Base-by-base conservation (phyloP, 2,797 vertebrate genomes). In the Oreonectes daqikongensis region DNA sequence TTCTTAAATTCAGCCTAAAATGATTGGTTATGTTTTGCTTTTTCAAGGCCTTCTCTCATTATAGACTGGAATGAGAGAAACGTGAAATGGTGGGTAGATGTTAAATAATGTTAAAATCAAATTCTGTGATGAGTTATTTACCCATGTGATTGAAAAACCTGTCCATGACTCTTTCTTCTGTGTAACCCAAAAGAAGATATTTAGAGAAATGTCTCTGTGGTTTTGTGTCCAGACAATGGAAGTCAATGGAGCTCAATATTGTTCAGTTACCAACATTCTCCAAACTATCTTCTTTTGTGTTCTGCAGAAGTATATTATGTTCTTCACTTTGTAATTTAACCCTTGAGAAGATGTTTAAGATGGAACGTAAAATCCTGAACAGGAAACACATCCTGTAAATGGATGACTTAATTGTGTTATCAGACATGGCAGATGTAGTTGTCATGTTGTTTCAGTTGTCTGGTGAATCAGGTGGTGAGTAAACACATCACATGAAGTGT, bases 391-490 rank as follows among this genome's bases (percentile, higher is more conserved):
- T 48, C 26, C 40, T 60, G 20, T 68, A 50, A 76, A 76, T 76
- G 28, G 22, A 7, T 75, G 50, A 48, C 40, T 38, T 75, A 55
- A 71, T 52, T n/a, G 26, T 42, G 30, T 63, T 44, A 44, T 66
- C 30, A 55, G 44, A 24, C 52, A n/a, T 12, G 38, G 68, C 59
- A 65, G 38, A 61, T 74, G 75, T n/a, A 20, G 44, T 30, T 46
- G 22, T 46, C 28, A n/a, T 71, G 69, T 66, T 64, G 18, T 40
- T 57, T 70, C 64, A 63, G 61, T 75, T 71, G 38, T 55, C 3
- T 64, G 40, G 44, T 78, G 67, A 78, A 63, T 59, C 52, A 68
- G 66, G 40, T 66, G 46, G 24, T 80, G 61, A 68, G 69, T 78
- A 70, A 72, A 72, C 11, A 6, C 57, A 11, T 70, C 18, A 55